phyloP scores from a whole-genome alignment of 2,113 vertebrate genomes.

The Xiphorhynchus elegans region DNA sequence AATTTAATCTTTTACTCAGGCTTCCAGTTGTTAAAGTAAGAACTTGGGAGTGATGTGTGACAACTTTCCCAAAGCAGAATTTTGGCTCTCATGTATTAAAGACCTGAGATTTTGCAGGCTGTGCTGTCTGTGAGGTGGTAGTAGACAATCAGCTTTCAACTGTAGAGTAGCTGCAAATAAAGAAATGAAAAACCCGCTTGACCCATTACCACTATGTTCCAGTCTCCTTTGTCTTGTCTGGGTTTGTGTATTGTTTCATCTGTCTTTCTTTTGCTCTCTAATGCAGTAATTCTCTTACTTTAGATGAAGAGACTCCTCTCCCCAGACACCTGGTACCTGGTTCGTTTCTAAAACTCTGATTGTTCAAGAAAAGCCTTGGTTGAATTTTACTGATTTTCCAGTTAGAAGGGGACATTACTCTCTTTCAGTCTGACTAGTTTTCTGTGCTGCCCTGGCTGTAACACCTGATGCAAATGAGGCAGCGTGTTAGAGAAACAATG shows the following conservation, averaged over 20 bases:
- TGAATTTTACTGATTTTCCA: not conserved
- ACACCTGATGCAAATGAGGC: not conserved
- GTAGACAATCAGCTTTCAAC: not conserved
- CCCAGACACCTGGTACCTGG: not conserved
- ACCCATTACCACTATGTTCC: not conserved
- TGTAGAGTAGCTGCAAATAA: not conserved
- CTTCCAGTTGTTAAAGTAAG: not conserved
- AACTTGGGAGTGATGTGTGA: not conserved
- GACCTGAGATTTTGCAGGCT: not conserved
- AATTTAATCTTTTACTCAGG: not conserved
- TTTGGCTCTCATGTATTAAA: not conserved
- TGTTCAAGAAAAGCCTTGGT: not conserved
- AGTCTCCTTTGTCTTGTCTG: not conserved
- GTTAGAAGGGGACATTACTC: not conserved
- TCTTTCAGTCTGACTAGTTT: not conserved
- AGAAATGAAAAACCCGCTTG: fast-evolving
- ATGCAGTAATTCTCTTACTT: not conserved
- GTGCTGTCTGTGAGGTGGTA: not conserved
- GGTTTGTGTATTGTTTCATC: not conserved
- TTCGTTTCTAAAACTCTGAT: not conserved
- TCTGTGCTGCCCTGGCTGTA: not conserved
- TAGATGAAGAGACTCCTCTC: not conserved
- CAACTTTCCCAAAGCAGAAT: not conserved
- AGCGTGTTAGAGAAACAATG: not conserved
- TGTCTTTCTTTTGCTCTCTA: not conserved